These are phyloP conservation scores for Macrophya alboannulata DNA, from an alignment of 2,888 invertebrate species.

Conservation along the genomic window DNA sequence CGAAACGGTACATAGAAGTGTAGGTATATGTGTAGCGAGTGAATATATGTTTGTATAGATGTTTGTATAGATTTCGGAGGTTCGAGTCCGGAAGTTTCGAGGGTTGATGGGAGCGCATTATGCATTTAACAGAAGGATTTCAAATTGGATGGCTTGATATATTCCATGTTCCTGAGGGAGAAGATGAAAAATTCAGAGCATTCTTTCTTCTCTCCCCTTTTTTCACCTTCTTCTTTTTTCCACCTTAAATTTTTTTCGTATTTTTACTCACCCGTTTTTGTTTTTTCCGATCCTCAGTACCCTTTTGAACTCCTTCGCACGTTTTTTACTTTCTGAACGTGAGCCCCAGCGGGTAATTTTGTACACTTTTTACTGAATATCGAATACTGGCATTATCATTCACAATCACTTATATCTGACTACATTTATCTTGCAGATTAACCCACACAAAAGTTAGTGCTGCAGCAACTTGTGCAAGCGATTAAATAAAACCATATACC, in stretches of 20 bases:
- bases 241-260: neutral
- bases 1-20: neutral
- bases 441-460: neutral
- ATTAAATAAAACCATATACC: neutral
- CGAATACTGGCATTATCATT: conserved; percentile 21
- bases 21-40: neutral
- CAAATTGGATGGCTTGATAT: conserved; percentile 23
- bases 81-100: conserved; percentile 22
- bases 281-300: neutral
- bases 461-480: neutral
- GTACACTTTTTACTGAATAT: conserved; percentile 32
- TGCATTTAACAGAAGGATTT: conserved; percentile 43
- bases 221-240: conserved; percentile 28
- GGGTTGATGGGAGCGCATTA: conserved; percentile 35
- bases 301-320: neutral
- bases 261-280: neutral
- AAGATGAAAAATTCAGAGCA: conserved; percentile 45
- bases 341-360: conserved; percentile 30
- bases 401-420: conserved; percentile 7
- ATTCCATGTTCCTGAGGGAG: conserved; percentile 46
- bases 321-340: neutral
- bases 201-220: conserved; percentile 17
- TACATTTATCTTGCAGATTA: neutral
- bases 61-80: conserved; percentile 17
- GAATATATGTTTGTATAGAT: conserved; percentile 37